These are phyloP conservation scores for Eledone cirrhosa DNA, from an alignment of 2,888 invertebrate genomes.

Conservation along the genomic window DNA sequence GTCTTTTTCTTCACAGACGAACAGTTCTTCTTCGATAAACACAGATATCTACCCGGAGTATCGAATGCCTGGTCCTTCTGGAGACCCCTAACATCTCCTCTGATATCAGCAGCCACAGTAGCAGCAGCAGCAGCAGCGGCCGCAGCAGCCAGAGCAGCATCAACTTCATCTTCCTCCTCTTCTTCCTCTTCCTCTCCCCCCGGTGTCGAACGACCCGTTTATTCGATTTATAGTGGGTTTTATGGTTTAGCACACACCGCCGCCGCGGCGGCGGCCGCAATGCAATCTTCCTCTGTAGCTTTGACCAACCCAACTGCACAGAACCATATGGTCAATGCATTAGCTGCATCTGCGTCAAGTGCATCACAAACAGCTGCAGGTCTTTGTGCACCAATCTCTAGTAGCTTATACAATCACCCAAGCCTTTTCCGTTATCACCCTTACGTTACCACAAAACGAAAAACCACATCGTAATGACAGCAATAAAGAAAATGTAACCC, in stretches of 20 bases:
- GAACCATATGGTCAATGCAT: background rate
- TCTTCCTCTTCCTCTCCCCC: background rate
- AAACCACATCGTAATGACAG: background rate
- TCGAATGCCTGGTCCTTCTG: constrained; percentile 50
- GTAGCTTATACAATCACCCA: constrained; percentile 43
- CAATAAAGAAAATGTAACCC: no score
- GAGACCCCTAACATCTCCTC: constrained; percentile 50
- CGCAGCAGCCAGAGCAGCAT: constrained; percentile 2
- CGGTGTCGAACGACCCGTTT: background rate
- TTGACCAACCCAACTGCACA: background rate
- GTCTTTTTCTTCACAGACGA: constrained; percentile 46
- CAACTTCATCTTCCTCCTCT: background rate
- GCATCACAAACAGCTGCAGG: constrained; percentile 39
- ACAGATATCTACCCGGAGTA: constrained; percentile 40
- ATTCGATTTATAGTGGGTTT: constrained; percentile 13
- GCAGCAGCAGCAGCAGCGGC: background rate
- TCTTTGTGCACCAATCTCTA: constrained; percentile 33
- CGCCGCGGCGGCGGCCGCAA: background rate
- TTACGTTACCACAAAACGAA: constrained; percentile 47
- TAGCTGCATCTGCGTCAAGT: constrained; percentile 22
- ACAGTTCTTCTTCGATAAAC: constrained; percentile 46
- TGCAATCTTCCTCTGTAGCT: background rate
- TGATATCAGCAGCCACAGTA: constrained; percentile 34
- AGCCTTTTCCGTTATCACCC: constrained; percentile 58
- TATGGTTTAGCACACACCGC: constrained; percentile 18